A percentile compares a stretch with the other conserved stretches of the same genome.
These are phyloP conservation scores for Brachionus angularis DNA, from an alignment of 1,140 invertebrate species.

Conservation along the genomic window DNA sequence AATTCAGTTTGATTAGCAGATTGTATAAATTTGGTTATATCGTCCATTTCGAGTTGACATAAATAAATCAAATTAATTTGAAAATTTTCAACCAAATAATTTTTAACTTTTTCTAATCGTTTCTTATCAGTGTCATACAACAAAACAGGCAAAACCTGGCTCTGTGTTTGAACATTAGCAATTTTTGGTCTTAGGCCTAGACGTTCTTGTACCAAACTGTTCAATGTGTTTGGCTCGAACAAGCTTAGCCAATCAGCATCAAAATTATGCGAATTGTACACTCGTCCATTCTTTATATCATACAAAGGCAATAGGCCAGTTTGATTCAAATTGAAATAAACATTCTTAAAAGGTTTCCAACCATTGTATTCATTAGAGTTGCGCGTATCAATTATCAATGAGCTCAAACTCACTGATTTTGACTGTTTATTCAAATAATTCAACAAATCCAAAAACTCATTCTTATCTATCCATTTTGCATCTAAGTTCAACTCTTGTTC, in stretches of 20 bases:
- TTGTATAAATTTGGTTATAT: not conserved
- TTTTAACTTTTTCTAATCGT: conserved; percentile 6
- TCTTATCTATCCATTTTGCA: conserved; percentile 30
- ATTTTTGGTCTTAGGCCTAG: not conserved
- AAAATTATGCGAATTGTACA: conserved; percentile 10
- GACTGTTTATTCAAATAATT: not conserved
- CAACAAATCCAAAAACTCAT: conserved; percentile 4
- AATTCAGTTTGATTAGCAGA: not conserved
- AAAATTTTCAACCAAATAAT: not conserved
- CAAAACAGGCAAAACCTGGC: not conserved
- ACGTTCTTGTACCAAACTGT: not conserved
- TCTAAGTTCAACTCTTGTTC: not conserved
- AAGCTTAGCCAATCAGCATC: conserved; percentile 38
- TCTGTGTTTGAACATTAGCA: not conserved
- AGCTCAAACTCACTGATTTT: not conserved
- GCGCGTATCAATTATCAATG: conserved; percentile 21
- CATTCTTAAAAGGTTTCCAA: conserved; percentile 7
- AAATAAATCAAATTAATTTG: conserved; percentile 1
- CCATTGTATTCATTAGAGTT: conserved; percentile 38
- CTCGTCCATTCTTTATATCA: conserved; percentile 25
- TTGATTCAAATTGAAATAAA: conserved; percentile 20
- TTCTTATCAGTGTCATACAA: conserved; percentile 19
- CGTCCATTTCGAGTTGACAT: not conserved
- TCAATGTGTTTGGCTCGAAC: not conserved
- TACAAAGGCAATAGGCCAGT: conserved; percentile 12